Base-by-base conservation (phyloP, 2,113 vertebrate genomes). In the Lagopus leucura region DNA sequence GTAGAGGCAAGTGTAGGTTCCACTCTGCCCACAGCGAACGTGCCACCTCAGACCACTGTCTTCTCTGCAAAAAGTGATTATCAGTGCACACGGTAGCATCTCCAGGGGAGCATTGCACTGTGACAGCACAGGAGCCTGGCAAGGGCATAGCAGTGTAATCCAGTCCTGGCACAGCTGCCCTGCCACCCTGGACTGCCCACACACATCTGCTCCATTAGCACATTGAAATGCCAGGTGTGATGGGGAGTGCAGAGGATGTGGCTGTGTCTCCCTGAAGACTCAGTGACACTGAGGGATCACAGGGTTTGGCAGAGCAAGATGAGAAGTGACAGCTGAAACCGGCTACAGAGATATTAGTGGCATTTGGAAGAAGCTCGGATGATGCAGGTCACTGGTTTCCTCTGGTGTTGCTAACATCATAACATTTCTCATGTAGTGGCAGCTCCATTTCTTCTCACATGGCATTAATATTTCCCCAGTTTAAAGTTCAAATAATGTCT, bases 51-150 rank as follows among this genome's bases (percentile, higher is more conserved):
- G 8, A 3, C 22, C 52, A 64, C 43, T 32, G 3, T 19, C 8
- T 82, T 82, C 81, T 60, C 52, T 55, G 25, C 74, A 30, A n/a
- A 1, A 47, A 80, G 24, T 1, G 5, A 1, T 3, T 10, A 22
- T 21, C 45, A 18, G 65, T 1, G n/a, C 47, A 34, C 25, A 0
- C 3, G 2, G 34, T 2, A 47, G 55, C 0, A 1, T 34, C 89
- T 54, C 58, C 5, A 17, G 17, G 30, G 78, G 18, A 48, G 3
- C 0, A 0, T 13, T 50, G 32, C 36, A 48, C 6, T 6, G 16
- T 0, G 8, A 5, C n/a, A 70, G 48, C n/a, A 19, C 0, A 8
- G 9, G 60, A 75, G 82, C 45, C 38, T 48, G 47, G 52, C 32
- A 28, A 22, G 42, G 84, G 52, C 28, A 3, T 1, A 43, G 50